Conservation (phyloP, 2,888 invertebrate species). For the Pseudanteris insignis region DNA sequence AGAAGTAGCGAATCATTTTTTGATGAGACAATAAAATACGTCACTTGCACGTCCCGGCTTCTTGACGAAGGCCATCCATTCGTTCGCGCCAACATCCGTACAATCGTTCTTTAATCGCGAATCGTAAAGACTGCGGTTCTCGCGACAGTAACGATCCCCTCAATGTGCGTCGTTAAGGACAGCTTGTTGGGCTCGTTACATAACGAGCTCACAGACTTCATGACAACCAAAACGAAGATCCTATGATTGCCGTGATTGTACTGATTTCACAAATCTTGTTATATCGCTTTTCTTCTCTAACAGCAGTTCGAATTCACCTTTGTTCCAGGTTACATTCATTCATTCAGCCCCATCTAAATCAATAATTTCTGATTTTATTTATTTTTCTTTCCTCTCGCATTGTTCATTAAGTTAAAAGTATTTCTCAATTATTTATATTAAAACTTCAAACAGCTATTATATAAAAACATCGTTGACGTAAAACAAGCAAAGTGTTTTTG, state of each 20-base stretch:
- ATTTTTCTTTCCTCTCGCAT: too few relatives aligned
- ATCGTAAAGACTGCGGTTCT: conserved; percentile 39
- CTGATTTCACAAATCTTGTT: conserved; percentile 42
- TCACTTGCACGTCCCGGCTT: conserved; percentile 25
- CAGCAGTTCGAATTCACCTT: neutral
- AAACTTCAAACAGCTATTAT: too few relatives aligned
- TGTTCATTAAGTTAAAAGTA: too few relatives aligned
- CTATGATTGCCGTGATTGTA: conserved; percentile 28
- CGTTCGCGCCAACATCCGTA: conserved; percentile 37
- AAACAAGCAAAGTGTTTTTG: too few relatives aligned
- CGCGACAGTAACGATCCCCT: conserved; percentile 40
- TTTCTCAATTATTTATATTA: too few relatives aligned
- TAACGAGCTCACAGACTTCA: conserved; percentile 39
- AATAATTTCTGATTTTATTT: too few relatives aligned
- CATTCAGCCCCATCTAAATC: too few relatives aligned
- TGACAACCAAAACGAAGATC: conserved; percentile 38
- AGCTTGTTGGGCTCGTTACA: conserved; percentile 45
- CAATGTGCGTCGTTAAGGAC: conserved; percentile 39
- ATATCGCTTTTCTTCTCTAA: conserved; percentile 12
- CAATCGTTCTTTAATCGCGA: conserved; percentile 43
- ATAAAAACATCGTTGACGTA: too few relatives aligned
- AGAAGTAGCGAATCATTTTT: conserved; percentile 9
- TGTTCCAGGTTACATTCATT: neutral
- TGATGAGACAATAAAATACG: conserved; percentile 33
- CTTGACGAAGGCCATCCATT: conserved; percentile 28